Conservation (phyloP, 2,113 vertebrate species). For the Oncorhynchus keta region DNA sequence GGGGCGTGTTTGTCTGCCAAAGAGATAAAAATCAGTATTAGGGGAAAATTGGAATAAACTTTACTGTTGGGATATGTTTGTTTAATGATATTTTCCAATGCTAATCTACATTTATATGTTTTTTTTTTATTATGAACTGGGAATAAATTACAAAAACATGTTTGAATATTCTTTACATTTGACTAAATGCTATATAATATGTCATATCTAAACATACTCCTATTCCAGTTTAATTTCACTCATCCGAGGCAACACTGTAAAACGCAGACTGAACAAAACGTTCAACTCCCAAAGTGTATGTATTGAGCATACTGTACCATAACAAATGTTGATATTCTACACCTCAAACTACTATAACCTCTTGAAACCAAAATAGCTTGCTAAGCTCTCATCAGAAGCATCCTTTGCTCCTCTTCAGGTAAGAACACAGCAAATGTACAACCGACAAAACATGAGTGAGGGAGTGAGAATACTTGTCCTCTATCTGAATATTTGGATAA, state of each 20-base stretch:
- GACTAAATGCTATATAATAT: not conserved
- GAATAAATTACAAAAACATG: constrained; percentile 26
- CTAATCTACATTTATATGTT: not conserved
- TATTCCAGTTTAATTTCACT: not conserved
- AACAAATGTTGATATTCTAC: constrained; percentile 2
- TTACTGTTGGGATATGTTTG: not conserved
- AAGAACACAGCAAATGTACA: constrained; percentile 48
- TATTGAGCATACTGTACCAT: not conserved
- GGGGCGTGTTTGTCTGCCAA: too few relatives aligned
- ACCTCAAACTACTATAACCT: not conserved
- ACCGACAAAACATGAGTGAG: constrained; percentile 34
- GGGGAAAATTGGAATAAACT: not conserved
- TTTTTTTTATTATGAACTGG: not conserved
- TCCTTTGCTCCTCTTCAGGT: constrained; percentile 39
- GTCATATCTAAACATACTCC: not conserved
- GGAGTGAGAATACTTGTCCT: constrained; percentile 62
- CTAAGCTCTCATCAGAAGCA: constrained; percentile 1
- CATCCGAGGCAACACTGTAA: not conserved
- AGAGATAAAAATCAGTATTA: not conserved
- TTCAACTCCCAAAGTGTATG: not conserved
- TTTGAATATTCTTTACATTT: too few relatives aligned
- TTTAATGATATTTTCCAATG: not conserved
- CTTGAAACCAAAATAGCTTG: constrained; percentile 19
- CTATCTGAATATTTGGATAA: constrained; percentile 69
- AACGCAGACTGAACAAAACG: not conserved